A percentile compares a stretch with the other conserved stretches of the same genome.
Evolutionary conservation across 2,888 invertebrate genomes (phyloP).

Genomic region (Crocallis elinguaria): DNA sequence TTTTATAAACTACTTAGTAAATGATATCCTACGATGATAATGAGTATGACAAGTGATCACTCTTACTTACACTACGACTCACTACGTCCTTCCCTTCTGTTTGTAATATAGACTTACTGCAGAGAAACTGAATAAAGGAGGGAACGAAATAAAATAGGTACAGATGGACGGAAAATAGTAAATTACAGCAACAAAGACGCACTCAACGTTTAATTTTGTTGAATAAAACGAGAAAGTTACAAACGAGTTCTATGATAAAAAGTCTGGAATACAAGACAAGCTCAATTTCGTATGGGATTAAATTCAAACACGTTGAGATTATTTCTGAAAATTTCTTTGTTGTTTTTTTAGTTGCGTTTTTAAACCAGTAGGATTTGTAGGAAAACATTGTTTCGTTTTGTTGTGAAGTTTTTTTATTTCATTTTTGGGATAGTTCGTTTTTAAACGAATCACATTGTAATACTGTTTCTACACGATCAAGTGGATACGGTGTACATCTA

Average conservation of each 20-base stretch:
- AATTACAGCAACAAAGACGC: slow-evolving; percentile 34
- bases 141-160: slow-evolving; percentile 24
- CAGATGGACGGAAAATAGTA: slow-evolving; percentile 31
- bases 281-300: slow-evolving; percentile 7
- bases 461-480: too few species aligned
- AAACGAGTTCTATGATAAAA: slow-evolving; percentile 28
- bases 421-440: too few species aligned
- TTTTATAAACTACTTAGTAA: too few species aligned
- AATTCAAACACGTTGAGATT: slow-evolving; percentile 6
- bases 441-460: too few species aligned
- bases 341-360: too few species aligned
- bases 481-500: too few species aligned
- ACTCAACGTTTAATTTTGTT: slow-evolving; percentile 23
- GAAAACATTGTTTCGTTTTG: too few species aligned
- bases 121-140: slow-evolving; percentile 20
- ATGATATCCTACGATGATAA: not conserved
- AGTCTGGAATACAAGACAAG: slow-evolving; percentile 19
- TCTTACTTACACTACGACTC: slow-evolving; percentile 5
- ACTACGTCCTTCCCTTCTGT: not conserved
- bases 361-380: too few species aligned
- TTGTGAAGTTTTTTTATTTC: too few species aligned
- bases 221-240: slow-evolving; percentile 21
- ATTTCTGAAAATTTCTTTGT: too few species aligned
- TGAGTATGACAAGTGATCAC: not conserved
- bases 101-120: slow-evolving; percentile 15